phyloP scores from a whole-genome alignment of 2,797 vertebrate genomes.

The Bovichtus variegatus region DNA sequence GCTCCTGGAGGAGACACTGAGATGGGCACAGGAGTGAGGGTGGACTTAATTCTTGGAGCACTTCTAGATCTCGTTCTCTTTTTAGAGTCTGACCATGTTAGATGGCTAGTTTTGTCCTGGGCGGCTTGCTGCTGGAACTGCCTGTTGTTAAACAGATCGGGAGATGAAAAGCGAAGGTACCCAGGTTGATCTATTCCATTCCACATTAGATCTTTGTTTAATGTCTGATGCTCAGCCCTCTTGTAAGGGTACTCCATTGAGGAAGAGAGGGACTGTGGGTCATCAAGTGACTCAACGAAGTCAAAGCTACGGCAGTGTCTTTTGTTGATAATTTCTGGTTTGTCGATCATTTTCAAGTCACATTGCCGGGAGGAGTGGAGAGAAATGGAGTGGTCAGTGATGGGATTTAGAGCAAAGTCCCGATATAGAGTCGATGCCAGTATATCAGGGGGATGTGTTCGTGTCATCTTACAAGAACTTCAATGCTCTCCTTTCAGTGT shows the following conservation, averaged over 20 bases:
- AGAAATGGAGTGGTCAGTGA: constrained; percentile 77
- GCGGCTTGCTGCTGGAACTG: constrained; percentile 76
- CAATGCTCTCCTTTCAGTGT: constrained; percentile 83
- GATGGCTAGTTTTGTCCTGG: constrained; percentile 81
- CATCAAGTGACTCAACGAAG: constrained; percentile 95
- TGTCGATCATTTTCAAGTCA: constrained; percentile 91
- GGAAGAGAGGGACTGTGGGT: constrained; percentile 81
- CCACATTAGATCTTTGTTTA: constrained; percentile 83
- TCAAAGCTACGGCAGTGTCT: constrained; percentile 98
- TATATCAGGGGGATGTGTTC: constrained; percentile 96
- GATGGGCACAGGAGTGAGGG: constrained; percentile 89
- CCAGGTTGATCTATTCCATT: constrained; percentile 84
- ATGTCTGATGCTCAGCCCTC: constrained; percentile 78
- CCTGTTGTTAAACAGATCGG: constrained; percentile 83
- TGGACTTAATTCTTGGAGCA: constrained; percentile 87
- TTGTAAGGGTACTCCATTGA: constrained; percentile 86
- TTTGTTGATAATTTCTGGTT: constrained; percentile 93
- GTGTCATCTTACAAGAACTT: constrained; percentile 95
- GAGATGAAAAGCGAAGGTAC: constrained; percentile 86
- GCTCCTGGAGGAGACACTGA: constrained; percentile 82
- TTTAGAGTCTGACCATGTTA: constrained; percentile 84
- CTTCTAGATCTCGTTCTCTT: constrained; percentile 93
- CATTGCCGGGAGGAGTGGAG: constrained; percentile 86
- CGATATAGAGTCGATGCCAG: constrained; percentile 94
- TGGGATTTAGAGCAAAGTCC: constrained; percentile 90